phyloP scores from a whole-genome alignment of 2,113 vertebrate species.

The Anser cygnoides region DNA sequence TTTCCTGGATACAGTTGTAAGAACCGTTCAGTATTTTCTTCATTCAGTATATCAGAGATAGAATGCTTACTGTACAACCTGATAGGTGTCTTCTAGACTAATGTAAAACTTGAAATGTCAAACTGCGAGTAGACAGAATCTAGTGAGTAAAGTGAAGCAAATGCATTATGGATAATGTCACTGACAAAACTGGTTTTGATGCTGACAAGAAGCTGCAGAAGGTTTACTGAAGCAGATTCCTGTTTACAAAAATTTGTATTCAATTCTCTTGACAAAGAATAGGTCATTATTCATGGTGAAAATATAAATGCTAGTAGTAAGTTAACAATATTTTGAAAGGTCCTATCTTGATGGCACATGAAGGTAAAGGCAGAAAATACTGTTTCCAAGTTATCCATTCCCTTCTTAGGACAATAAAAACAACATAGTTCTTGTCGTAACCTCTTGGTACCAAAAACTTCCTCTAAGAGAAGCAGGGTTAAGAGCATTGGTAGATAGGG shows the following conservation, averaged over 20 bases:
- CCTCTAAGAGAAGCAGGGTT: not conserved
- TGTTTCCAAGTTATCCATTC: not conserved
- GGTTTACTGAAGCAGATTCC: not conserved
- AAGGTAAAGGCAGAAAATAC: not conserved
- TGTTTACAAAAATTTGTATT: not conserved
- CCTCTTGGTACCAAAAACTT: not conserved
- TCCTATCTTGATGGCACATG: not conserved
- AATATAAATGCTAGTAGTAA: not conserved
- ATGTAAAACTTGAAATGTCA: not conserved
- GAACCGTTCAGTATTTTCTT: not conserved
- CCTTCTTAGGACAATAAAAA: not conserved
- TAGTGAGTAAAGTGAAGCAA: not conserved
- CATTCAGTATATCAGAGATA: not conserved
- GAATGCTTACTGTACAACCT: not conserved
- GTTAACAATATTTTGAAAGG: not conserved
- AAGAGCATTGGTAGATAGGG: no score
- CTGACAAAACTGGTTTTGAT: not conserved
- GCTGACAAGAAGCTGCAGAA: not conserved
- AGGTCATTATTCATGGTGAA: not conserved
- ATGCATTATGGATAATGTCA: not conserved
- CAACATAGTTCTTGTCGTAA: not conserved
- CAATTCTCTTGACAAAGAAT: not conserved
- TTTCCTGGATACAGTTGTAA: not conserved
- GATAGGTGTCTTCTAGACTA: not conserved
- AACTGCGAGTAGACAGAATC: not conserved